Evolutionary conservation across 2,888 invertebrate genomes (phyloP), one percentile per base, ranked within the genome.

Genomic region (Stegophylla sp.): DNA sequence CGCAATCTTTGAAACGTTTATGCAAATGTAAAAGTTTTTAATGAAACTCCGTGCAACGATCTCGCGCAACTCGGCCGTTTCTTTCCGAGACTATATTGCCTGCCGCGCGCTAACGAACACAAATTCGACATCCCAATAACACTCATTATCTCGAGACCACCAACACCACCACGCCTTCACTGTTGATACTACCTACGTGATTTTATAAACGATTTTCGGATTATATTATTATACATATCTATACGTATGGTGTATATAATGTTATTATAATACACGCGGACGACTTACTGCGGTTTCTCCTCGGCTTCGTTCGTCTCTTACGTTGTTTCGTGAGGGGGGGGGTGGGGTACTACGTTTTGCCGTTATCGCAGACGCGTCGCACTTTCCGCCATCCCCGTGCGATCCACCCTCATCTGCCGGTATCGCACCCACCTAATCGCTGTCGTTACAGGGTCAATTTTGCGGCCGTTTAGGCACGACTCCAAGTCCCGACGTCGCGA

Each of bases 361-460:
- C 51, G 67, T 69, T 77, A 77, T 77, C 77, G 77, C 77, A 13
- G 76, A 77, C 75, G 75, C 64, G 76, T 51, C 53, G 43, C 13
- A 23, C 64, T n/a, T 41, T 7, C 20, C 48, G 0, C 2, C 48
- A 1, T 3, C 28, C n/a, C n/a, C n/a, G n/a, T n/a, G n/a, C n/a
- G n/a, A n/a, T n/a, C n/a, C n/a, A n/a, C n/a, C n/a, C n/a, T 28
- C 28, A 28, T 12, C 20, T 12, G 20, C 15, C n/a, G n/a, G 17
- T 28, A 48, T 53, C 23, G 23, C 66, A 9, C 41, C 12, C 51
- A 51, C 53, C 64, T 23, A 64, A 75, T 75, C 64, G 63, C 41
- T 34, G 75, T 64, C 69, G 69, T 79, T 77, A 76, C 23, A 51
- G 71, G 79, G 79, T 79, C 79, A 79, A 79, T 79, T 71, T 71